Evolutionary conservation across 2,113 vertebrate genomes (phyloP).

Genomic region (Passer domesticus): DNA sequence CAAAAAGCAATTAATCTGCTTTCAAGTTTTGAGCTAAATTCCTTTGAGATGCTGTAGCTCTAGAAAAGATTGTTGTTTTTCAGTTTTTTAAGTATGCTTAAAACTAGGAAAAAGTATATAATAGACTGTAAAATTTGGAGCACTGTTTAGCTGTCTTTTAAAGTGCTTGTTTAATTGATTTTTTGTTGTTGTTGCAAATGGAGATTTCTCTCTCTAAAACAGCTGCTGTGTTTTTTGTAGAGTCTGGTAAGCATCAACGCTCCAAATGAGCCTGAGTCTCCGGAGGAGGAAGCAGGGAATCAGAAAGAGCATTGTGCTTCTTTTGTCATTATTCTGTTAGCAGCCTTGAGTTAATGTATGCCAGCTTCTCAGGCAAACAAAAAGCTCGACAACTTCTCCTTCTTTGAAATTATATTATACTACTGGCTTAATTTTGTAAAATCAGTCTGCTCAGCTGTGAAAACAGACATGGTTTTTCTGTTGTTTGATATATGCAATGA

Average conservation of each 20-base stretch:
- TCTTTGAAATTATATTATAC: conserved; percentile 39
- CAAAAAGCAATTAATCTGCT: conserved; percentile 51
- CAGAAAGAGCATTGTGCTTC: conserved; percentile 39
- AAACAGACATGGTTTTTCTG: conserved; percentile 35
- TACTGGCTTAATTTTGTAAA: conserved; percentile 45
- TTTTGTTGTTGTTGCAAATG: conserved; percentile 32
- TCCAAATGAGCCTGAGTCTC: conserved; percentile 58
- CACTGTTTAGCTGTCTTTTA: conserved; percentile 21
- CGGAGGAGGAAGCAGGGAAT: conserved; percentile 36
- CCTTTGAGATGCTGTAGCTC: background rate
- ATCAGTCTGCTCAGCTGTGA: conserved; percentile 59
- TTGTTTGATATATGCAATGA: conserved; percentile 36
- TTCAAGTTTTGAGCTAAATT: conserved; percentile 50
- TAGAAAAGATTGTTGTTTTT: background rate
- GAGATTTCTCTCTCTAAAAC: conserved; percentile 51
- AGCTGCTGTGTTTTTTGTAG: conserved; percentile 40
- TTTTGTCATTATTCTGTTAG: conserved; percentile 56
- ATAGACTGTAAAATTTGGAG: background rate
- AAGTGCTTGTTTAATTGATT: conserved; percentile 59
- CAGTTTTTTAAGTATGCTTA: background rate
- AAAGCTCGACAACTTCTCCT: conserved; percentile 16
- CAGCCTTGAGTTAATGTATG: conserved; percentile 37
- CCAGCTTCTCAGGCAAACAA: conserved; percentile 36
- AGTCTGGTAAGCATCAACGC: conserved; percentile 16
- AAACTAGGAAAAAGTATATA: background rate